phyloP scores from a whole-genome alignment of 2,888 invertebrate genomes.

The Drosophila melanosoma region DNA sequence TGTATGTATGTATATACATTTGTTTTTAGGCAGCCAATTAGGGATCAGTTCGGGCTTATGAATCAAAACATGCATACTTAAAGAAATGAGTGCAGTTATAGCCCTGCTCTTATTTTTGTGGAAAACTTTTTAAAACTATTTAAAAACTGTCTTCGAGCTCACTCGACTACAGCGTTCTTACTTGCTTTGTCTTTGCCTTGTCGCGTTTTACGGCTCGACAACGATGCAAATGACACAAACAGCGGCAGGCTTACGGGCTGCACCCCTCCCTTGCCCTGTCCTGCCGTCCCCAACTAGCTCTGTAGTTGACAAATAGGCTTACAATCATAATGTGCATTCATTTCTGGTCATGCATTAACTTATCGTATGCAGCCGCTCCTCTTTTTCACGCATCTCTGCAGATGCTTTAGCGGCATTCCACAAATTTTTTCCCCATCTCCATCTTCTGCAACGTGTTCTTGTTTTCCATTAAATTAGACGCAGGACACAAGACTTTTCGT shows the following conservation, averaged over 20 bases:
- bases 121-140: too few species aligned
- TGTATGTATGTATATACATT: too few species aligned
- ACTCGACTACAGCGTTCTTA: neutral
- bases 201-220: conserved; percentile 62
- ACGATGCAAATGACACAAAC: conserved; percentile 66
- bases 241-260: conserved; percentile 48
- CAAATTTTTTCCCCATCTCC: neutral
- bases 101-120: too few species aligned
- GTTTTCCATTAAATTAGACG: conserved; percentile 77
- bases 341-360: conserved; percentile 43
- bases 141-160: too few species aligned
- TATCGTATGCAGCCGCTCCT: conserved; percentile 51
- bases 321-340: conserved; percentile 75
- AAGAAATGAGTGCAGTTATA: too few species aligned
- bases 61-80: too few species aligned
- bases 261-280: neutral
- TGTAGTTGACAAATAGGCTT: conserved; percentile 68
- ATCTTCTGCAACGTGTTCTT: neutral
- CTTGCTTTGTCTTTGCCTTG: conserved; percentile 41
- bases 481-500: conserved; percentile 58
- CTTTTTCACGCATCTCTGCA: conserved; percentile 40
- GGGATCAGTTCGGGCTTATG: too few species aligned
- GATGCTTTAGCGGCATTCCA: conserved; percentile 24
- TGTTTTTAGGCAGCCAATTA: too few species aligned
- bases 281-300: neutral